phyloP scores from a whole-genome alignment of 2,797 vertebrate species.

The Eulemur rubriventer region DNA sequence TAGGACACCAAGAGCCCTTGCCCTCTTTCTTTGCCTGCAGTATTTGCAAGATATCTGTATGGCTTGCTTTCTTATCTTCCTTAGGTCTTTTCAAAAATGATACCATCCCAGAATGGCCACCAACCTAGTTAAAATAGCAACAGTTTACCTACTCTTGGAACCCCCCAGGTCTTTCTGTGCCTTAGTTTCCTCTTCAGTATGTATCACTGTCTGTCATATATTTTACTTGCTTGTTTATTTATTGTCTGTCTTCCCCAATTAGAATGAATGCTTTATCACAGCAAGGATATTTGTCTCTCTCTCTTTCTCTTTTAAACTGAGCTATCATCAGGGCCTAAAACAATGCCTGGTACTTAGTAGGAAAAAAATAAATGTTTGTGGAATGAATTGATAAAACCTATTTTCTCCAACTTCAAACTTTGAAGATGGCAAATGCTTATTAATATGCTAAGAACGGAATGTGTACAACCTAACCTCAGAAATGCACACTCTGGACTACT shows the following conservation, averaged over 20 bases:
- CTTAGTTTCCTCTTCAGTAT: neutral
- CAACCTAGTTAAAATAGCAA: neutral
- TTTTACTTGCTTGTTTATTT: neutral
- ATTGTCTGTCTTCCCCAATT: neutral
- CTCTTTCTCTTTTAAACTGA: neutral
- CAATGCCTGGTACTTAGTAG: neutral
- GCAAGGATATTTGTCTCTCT: neutral
- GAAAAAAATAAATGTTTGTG: neutral
- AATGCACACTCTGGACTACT: constrained; percentile 60
- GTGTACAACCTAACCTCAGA: constrained; percentile 70
- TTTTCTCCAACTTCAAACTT: constrained; percentile 64
- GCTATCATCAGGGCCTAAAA: neutral
- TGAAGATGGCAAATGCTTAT: constrained; percentile 70
- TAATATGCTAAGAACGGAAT: constrained; percentile 72
- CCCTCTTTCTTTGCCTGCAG: neutral
- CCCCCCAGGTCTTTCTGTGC: neutral
- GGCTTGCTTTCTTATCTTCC: neutral
- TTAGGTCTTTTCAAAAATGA: neutral
- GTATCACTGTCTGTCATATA: neutral
- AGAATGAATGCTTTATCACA: neutral
- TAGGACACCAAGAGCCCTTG: neutral
- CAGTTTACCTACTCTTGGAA: neutral
- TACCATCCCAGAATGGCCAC: neutral
- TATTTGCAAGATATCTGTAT: neutral
- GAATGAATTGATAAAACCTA: neutral